Evolutionary conservation across 2,113 vertebrate genomes (phyloP).

Genomic region (Chloroceryle aenea): DNA sequence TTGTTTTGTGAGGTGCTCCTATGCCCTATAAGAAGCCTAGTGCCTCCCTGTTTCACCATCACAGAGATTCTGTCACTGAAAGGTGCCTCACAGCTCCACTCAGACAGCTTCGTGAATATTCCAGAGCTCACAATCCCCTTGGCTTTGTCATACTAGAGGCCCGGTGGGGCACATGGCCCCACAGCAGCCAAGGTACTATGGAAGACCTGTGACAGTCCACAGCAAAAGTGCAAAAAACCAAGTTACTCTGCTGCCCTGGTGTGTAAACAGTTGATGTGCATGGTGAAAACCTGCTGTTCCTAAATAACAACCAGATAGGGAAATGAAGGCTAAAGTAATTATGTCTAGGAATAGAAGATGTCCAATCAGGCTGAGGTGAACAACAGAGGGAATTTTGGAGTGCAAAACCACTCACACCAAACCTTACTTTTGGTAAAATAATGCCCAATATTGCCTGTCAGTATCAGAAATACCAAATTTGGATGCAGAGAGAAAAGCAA

Average conservation of each 20-base stretch:
- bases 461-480: not conserved
- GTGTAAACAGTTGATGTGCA: fast-evolving
- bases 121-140: not conserved
- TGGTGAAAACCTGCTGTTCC: not conserved
- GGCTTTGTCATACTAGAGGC: fast-evolving
- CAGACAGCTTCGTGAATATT: not conserved
- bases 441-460: not conserved
- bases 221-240: not conserved
- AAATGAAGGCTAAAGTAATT: not conserved
- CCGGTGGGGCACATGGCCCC: fast-evolving
- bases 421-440: not conserved
- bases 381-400: not conserved
- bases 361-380: not conserved
- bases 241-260: not conserved
- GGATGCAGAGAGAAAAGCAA: not conserved
- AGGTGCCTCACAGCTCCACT: not conserved
- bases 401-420: not conserved
- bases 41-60: not conserved
- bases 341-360: not conserved
- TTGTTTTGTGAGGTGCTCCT: not conserved
- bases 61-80: not conserved
- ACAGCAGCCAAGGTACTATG: not conserved
- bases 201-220: not conserved
- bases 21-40: not conserved
- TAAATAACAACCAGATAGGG: not conserved